A percentile compares a stretch with the other conserved stretches of the same genome.
phyloP scores from a whole-genome alignment of 2,797 vertebrate genomes.

The Eupleurogrammus muticus region DNA sequence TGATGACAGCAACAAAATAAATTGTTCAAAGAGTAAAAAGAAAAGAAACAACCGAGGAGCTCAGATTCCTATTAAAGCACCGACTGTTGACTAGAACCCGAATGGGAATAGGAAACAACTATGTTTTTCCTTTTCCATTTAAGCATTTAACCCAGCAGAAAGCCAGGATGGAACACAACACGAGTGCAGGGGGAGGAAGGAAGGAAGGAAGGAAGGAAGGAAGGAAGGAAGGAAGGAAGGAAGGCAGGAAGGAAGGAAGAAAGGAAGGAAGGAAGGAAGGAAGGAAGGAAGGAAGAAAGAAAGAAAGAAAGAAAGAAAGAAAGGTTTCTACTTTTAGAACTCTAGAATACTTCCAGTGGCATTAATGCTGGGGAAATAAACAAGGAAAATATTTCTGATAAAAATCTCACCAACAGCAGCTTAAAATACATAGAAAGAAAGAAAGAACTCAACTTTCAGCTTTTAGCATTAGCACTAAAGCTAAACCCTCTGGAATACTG shows the following conservation, averaged over 20 bases:
- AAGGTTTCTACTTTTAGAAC: too few species aligned
- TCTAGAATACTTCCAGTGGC: too few species aligned
- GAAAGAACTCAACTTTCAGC: not conserved
- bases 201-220: too few species aligned
- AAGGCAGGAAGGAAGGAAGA: too few species aligned
- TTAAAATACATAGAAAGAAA: not conserved
- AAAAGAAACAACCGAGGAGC: not conserved
- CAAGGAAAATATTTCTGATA: too few species aligned
- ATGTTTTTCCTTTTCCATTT: not conserved
- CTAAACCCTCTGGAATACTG: too few species aligned
- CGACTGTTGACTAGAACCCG: not conserved
- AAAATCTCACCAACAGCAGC: too few species aligned
- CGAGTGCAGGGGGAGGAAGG: not conserved
- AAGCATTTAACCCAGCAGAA: not conserved
- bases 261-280: too few species aligned
- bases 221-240: too few species aligned
- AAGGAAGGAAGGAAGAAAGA: too few species aligned
- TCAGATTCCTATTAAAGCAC: not conserved
- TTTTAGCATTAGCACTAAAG: too few species aligned
- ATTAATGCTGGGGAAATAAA: too few species aligned
- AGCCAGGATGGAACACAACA: not conserved
- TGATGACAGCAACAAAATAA: not conserved
- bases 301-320: not conserved
- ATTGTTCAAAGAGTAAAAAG: not conserved
- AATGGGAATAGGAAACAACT: not conserved